Conservation (phyloP, 2,797 vertebrate species). For the Masticophis lateralis region DNA sequence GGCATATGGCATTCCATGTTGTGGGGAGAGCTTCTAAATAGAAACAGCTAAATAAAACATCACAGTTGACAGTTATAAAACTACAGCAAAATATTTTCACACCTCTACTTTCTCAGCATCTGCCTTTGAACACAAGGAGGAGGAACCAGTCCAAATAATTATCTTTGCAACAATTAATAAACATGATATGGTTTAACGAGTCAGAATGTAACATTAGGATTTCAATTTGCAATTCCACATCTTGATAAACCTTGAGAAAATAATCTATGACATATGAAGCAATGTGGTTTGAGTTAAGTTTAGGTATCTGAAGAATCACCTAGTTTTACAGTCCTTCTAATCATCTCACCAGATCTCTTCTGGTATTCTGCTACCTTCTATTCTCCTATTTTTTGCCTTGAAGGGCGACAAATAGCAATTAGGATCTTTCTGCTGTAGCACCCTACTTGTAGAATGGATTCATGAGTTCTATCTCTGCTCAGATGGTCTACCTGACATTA, state of each 20-base stretch:
- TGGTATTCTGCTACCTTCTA: too few relatives aligned
- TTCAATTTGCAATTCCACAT: conserved; percentile 14
- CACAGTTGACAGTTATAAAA: conserved; percentile 71
- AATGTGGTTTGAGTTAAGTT: not conserved
- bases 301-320: not conserved
- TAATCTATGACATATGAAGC: not conserved
- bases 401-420: not conserved
- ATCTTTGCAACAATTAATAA: conserved; percentile 39
- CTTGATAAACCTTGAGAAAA: not conserved
- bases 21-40: conserved; percentile 68
- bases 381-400: not conserved
- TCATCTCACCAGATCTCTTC: not conserved
- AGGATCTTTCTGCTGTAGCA: not conserved
- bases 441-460: not conserved
- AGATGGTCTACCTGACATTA: not conserved
- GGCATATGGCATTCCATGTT: conserved; percentile 81
- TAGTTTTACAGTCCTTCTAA: not conserved
- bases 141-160: conserved; percentile 57
- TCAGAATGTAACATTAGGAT: conserved; percentile 31
- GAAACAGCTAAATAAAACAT: conserved; percentile 82
- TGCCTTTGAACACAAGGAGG: conserved; percentile 61
- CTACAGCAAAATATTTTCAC: conserved; percentile 65
- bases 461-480: not conserved
- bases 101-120: conserved; percentile 72
- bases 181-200: conserved; percentile 42